Percentiles rank a stretch among this genome's conserved stretches.
phyloP scores from a whole-genome alignment of 2,888 invertebrate genomes.

The Leptarthrus brevirostris region DNA sequence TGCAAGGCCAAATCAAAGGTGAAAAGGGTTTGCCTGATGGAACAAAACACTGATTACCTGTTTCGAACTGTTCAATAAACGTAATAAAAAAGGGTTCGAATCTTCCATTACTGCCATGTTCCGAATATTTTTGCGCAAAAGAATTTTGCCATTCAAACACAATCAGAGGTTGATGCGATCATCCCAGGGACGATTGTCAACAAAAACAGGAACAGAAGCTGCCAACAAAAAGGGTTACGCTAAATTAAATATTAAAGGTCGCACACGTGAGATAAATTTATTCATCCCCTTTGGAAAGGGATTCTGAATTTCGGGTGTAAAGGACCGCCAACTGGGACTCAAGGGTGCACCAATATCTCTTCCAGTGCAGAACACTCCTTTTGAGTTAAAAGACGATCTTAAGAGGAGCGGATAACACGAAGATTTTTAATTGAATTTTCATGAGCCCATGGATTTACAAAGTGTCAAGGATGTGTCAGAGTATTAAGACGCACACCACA shows the following conservation, averaged over 20 bases:
- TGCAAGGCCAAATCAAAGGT: constrained; percentile 36
- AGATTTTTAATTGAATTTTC: constrained; percentile 54
- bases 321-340: constrained; percentile 22
- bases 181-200: constrained; percentile 2
- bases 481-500: constrained; percentile 25
- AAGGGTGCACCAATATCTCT: constrained; percentile 36
- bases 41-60: constrained; percentile 52
- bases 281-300: constrained; percentile 41
- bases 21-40: constrained; percentile 5
- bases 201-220: constrained; percentile 44
- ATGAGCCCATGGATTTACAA: constrained; percentile 49
- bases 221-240: constrained; percentile 53
- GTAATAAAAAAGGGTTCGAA: constrained; percentile 45
- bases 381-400: constrained; percentile 35
- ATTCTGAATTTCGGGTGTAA: background rate
- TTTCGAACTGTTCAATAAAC: constrained; percentile 51
- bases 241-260: constrained; percentile 55
- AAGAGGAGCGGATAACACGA: constrained; percentile 43
- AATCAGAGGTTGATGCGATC: constrained; percentile 19
- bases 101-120: constrained; percentile 14
- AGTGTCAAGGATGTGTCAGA: constrained; percentile 50
- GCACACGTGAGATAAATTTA: constrained; percentile 55
- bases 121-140: constrained; percentile 41
- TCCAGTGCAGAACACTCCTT: constrained; percentile 21
- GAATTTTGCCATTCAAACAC: background rate